A percentile compares a stretch with the other conserved stretches of the same genome.
Conservation (phyloP, 2,888 invertebrate species). For the Dynastes hyllus region DNA sequence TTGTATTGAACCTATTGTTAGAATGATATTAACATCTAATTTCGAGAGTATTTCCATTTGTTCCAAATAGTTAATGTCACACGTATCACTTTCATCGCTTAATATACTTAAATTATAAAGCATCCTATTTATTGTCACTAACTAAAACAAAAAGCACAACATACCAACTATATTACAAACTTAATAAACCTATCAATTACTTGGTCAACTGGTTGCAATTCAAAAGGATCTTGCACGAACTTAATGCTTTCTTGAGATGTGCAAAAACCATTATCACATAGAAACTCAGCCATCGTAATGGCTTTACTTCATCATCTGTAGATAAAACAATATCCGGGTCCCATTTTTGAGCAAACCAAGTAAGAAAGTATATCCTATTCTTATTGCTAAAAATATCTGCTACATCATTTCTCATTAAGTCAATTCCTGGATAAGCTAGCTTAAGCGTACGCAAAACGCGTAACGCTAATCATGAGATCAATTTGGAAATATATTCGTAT, state of each 20-base stretch:
- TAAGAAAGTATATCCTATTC: conserved; percentile 34
- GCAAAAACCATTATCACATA: conserved; percentile 38
- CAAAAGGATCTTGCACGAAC: conserved; percentile 21
- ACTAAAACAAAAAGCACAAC: background rate
- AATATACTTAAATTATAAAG: conserved; percentile 32
- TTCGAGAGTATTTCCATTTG: conserved; percentile 27
- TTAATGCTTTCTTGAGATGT: conserved; percentile 26
- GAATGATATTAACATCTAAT: conserved; percentile 38
- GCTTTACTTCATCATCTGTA: background rate
- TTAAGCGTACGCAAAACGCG: too few relatives aligned
- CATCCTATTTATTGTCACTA: conserved; percentile 28
- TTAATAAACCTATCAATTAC: conserved; percentile 7
- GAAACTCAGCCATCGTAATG: background rate
- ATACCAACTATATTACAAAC: too few relatives aligned
- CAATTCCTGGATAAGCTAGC: conserved; percentile 22
- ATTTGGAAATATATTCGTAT: too few relatives aligned
- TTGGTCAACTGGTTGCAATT: conserved; percentile 15
- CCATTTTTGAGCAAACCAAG: conserved; percentile 34
- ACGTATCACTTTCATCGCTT: background rate
- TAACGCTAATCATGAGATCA: too few relatives aligned
- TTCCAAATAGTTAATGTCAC: conserved; percentile 25
- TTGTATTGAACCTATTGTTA: conserved; percentile 19
- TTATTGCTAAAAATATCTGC: conserved; percentile 31
- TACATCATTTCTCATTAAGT: conserved; percentile 24
- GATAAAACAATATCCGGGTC: conserved; percentile 17